Evolutionary conservation across 1,140 invertebrate species (phyloP).

Genomic region (Cyclargus thomasi): DNA sequence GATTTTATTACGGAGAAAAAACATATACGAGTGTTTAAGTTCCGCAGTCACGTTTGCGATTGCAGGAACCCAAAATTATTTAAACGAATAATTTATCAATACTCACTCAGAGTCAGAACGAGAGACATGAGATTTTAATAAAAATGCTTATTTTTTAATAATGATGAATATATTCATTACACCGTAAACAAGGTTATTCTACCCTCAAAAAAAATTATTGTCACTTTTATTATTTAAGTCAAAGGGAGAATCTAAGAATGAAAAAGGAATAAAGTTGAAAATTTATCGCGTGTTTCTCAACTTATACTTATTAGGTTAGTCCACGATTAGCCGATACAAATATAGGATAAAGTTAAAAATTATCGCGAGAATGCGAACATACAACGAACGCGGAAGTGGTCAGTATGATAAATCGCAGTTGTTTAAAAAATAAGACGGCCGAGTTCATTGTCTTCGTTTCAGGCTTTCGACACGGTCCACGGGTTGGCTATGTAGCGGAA

Average conservation of each 20-base stretch:
- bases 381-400: background rate
- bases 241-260: too few species aligned
- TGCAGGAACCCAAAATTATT: background rate
- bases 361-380: background rate
- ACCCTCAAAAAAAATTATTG: too few species aligned
- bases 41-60: background rate
- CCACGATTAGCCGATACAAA: background rate
- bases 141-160: too few species aligned
- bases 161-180: too few species aligned
- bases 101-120: too few species aligned
- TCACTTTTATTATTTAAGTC: too few species aligned
- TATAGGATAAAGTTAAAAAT: background rate
- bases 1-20: constrained; percentile 5
- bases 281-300: too few species aligned
- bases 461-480: background rate
- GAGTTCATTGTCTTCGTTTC: constrained; percentile 1
- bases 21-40: background rate
- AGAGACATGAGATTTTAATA: too few species aligned
- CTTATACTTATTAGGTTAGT: too few species aligned
- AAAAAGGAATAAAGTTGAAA: too few species aligned
- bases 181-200: too few species aligned
- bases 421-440: background rate
- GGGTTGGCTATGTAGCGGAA: background rate
- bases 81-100: background rate
- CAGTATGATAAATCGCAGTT: background rate